phyloP scores from a whole-genome alignment of 2,113 vertebrate genomes.

The Nesogale talazaci region DNA sequence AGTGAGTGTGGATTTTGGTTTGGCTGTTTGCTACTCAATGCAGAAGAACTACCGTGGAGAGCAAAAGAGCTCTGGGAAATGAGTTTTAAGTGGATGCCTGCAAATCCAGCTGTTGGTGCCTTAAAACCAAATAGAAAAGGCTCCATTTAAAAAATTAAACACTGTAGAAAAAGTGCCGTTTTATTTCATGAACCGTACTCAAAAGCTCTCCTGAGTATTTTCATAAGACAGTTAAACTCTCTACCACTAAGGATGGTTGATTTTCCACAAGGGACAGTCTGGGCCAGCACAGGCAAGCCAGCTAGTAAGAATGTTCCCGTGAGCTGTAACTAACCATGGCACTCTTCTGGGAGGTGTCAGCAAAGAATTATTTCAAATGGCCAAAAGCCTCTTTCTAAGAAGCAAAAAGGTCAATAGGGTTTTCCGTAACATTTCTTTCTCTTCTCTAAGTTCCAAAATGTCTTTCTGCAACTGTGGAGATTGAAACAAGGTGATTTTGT shows the following conservation, averaged over 20 bases:
- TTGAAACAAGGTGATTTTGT: conserved; percentile 18
- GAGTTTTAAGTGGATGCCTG: neutral
- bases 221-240: neutral
- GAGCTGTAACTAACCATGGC: neutral
- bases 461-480: conserved; percentile 46
- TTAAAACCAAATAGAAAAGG: neutral
- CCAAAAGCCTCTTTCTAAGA: conserved; percentile 48
- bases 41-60: neutral
- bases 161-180: neutral
- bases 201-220: conserved; percentile 11
- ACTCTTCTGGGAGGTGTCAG: conserved; percentile 40
- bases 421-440: conserved; percentile 48
- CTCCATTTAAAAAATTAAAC: neutral
- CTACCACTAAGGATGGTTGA: neutral
- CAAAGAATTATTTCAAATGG: conserved; percentile 44
- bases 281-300: neutral
- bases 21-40: neutral
- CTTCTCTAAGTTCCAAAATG: conserved; percentile 61
- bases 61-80: neutral
- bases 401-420: conserved; percentile 42
- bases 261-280: conserved; percentile 31
- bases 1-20: no score
- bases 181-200: neutral
- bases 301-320: conserved; percentile 10
- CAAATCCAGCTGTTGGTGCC: neutral